These are phyloP conservation scores for Lasioglossum pauxillum DNA, from an alignment of 2,888 invertebrate species.

Conservation along the genomic window DNA sequence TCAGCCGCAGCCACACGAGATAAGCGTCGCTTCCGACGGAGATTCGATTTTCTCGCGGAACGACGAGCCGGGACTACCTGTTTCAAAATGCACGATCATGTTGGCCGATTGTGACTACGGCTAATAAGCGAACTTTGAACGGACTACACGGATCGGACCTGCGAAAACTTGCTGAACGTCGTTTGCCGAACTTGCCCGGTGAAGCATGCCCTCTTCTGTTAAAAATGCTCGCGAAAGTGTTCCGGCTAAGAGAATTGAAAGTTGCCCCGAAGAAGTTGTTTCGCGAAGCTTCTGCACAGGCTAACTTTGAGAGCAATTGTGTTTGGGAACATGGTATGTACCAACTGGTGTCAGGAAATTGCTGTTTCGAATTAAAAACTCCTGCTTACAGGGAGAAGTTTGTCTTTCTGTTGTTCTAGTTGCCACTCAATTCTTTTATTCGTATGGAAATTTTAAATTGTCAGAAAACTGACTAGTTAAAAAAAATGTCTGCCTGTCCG, in stretches of 20 bases:
- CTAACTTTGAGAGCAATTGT: not conserved
- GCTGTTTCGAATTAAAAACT: not conserved
- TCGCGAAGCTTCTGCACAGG: not conserved
- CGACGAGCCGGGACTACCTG: slow-evolving; percentile 21
- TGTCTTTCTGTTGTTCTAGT: not conserved
- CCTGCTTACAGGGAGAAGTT: not conserved
- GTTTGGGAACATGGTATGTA: not conserved
- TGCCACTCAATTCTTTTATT: not conserved
- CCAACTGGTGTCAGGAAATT: not conserved
- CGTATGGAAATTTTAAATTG: no score
- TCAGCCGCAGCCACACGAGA: slow-evolving; percentile 39
- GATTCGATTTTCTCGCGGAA: slow-evolving; percentile 54
- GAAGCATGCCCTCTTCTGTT: slow-evolving; percentile 2
- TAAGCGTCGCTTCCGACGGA: slow-evolving; percentile 41
- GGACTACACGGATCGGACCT: slow-evolving; percentile 8
- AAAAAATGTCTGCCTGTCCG: no score
- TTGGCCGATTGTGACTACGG: slow-evolving; percentile 35
- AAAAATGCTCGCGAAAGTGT: slow-evolving; percentile 23
- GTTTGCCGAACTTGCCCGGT: slow-evolving; percentile 10
- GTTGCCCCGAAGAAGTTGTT: not conserved
- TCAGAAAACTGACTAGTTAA: no score
- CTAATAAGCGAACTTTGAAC: slow-evolving; percentile 55
- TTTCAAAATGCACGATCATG: slow-evolving; percentile 42
- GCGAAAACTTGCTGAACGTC: slow-evolving; percentile 25
- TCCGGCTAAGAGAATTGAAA: slow-evolving; percentile 24